Evolutionary conservation across 2,888 invertebrate species (phyloP), one percentile per base, ranked within the genome.

Genomic region (Merodon equestris): DNA sequence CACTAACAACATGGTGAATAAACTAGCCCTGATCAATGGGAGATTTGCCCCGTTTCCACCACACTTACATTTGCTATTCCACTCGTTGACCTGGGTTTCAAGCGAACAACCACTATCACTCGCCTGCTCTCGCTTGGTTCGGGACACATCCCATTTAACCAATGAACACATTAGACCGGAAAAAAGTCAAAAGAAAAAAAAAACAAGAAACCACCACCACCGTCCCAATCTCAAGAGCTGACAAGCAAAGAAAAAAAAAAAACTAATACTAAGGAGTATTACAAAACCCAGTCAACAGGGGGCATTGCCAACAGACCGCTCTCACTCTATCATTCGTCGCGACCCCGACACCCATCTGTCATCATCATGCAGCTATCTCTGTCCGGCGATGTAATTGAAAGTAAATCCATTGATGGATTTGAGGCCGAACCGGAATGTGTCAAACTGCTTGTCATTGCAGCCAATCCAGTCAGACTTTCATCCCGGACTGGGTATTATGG

Each of bases 1-100:
- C 82, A 83, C 83, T 83, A 83, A 83, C 81, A 79, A 79, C 74
- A 79, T 60, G 73, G 45, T 42, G 74, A 70, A 48, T 47, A 63
- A 70, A 19, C 74, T 48, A 50, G 74, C 79, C 68, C 68, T 68
- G 74, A 79, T 79, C 74, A 60, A 54, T 79, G 70, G 57, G 47
- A 68, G 19, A 70, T 58, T 73, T 56, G 53, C 64, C 51, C 63
- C 51, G 48, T 68, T 68, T 57, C 63, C 68, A 79, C 68, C 68
- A 74, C 74, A 14, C 27, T 63, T 64, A 74, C 74, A n/a, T 45
- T 19, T 57, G 51, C 63, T 68, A 54, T 79, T 64, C 58, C 79
- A 70, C 64, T 74, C 79, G 73, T 63, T 64, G 54, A 60, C 68
- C 63, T 45, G 38, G 47, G 7, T 73, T 50, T 77, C 64, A 77